Evolutionary conservation across 1,140 invertebrate species (phyloP).

Genomic region (Saccostrea cuccullata): DNA sequence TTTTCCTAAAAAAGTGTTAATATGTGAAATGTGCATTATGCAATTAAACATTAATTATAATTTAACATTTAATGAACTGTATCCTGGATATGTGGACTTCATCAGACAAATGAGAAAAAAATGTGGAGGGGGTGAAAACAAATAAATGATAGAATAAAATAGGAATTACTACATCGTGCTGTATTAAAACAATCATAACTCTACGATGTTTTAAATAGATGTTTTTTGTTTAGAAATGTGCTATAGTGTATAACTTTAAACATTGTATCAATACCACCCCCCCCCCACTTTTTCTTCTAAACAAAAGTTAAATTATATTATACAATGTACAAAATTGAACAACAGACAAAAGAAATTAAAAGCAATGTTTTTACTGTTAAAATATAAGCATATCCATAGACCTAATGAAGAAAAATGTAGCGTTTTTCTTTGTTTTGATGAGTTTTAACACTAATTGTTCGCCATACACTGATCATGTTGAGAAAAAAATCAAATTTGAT

Average conservation of each 20-base stretch:
- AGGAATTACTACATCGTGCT: not conserved
- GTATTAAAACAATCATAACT: no score
- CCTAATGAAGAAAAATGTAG: not conserved
- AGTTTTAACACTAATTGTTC: not conserved
- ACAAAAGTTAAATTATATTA: not conserved
- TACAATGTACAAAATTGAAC: not conserved
- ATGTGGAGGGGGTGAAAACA: no score
- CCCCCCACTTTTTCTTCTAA: not conserved
- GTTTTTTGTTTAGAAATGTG: no score
- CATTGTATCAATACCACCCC: not conserved
- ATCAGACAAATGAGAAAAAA: no score
- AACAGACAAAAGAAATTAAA: not conserved
- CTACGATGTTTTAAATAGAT: no score
- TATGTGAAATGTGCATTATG: not conserved
- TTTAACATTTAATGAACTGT: no score
- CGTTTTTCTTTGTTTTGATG: not conserved
- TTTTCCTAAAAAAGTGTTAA: not conserved
- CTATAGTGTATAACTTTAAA: no score
- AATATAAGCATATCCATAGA: not conserved
- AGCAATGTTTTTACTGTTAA: not conserved
- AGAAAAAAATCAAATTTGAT: not conserved
- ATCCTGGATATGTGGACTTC: no score
- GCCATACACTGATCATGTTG: not conserved
- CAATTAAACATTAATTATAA: no score
- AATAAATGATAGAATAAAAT: not conserved